Base-by-base conservation (phyloP, 1,140 invertebrate species). In the Tribolium madens region DNA sequence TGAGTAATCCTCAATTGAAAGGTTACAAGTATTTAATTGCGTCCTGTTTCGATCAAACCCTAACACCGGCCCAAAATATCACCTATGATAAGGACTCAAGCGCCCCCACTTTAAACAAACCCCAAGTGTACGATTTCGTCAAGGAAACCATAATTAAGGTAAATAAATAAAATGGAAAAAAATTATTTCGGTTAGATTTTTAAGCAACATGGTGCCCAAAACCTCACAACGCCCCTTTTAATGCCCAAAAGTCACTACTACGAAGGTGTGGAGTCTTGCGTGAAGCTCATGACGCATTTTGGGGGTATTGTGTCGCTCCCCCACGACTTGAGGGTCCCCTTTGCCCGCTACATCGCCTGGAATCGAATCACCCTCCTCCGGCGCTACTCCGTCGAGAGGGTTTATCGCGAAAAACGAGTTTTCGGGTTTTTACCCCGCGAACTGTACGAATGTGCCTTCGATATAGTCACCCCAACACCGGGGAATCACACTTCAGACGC, bases 401-500 rank as follows among this genome's bases (percentile, higher is more conserved):
- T 98, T 1, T 98, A 92, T 83, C 89, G 95, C 76, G 95, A 97
- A 85, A 92, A 92, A 80, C 93, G 93, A 81, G 91, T 94, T 1
- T 90, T 91, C 80, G 94, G 95, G 5, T 93, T 95, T 81, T 95
- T 97, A 88, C 97, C 97, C 0, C 90, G 92, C 78, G 96, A 98
- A 87, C 88, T 95, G 3, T 93, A 93, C 75, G 96, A 98, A 86
- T 97, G 95, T 87, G 94, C 95, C 1, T 98, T 98, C 87, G 97
- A 99, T 85, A 96, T 98, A 77, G 93, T 98, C 7, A 93, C 92
- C 13, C 90, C 94, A 1, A 90, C 86, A 52, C 86, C 88, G 76
- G 90, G 91, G 91, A 92, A 91, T 78, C 86, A 94, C 5, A 89
- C 97, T 84, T 89, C 93, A 10, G 96, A 98, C 86, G 95, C 94